Base-by-base conservation (phyloP, 1,140 invertebrate genomes). In the Diabrotica virgifera region DNA sequence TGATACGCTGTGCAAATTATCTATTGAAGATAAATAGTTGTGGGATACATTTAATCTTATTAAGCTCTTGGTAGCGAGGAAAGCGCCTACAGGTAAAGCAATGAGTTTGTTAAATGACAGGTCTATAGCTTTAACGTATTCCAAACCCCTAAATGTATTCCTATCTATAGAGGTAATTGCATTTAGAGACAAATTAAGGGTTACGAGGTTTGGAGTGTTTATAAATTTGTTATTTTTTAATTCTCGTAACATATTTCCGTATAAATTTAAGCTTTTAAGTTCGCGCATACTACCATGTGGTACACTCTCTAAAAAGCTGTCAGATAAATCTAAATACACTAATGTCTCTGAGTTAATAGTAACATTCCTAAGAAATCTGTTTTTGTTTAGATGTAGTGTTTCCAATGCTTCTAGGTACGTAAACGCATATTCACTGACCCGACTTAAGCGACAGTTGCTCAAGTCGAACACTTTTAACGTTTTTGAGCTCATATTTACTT, bases 141-240 rank as follows among this genome's bases (percentile, higher is more conserved):
- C 53, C 6, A 87, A 76, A 0, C 82, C 81, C 35, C 74, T 70
- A 68, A 90, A 90, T 2, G 84, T 81, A 54, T 81, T 79, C 12
- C 76, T 70, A 61, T 84, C 81, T 12, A 90, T 70, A 0, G 76
- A 67, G 5, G 81, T 81, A 7, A 90, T 80, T 50, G 81, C 81
- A 73, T 90, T 90, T 36, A 79, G 78, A 0, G 88, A 89, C 36
- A 90, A 72, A 78, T 90, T 87, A 6, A 90, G 70, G 37, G 82
- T 70, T 73, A 87, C 83, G 9, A 90, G 74, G 68, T 83, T 77
- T 5, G 79, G 78, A 74, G 87, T 89, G 69, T 85, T 86, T 0
- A 70, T 70, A 73, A 90, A 90, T 65, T 83, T 85, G 13, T 79
- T 77, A 64, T 80, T 79, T 36, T 79, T 79, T 5, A 90, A 72